phyloP scores from a whole-genome alignment of 2,797 vertebrate species.

The Microcaecilia unicolor region DNA sequence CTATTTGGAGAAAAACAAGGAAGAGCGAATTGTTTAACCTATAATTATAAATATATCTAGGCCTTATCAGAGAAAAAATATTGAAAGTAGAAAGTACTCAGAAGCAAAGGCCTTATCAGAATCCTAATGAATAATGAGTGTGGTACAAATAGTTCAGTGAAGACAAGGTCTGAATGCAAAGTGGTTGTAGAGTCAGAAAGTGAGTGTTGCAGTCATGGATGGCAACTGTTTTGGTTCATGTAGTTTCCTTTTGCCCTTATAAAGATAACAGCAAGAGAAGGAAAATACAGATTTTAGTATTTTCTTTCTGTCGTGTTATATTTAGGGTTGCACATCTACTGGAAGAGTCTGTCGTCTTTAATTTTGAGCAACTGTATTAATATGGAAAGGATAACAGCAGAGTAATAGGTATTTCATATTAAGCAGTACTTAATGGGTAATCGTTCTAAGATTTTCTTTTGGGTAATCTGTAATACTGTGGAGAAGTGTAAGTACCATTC shows the following conservation, averaged over 20 bases:
- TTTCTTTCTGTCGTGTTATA: not conserved
- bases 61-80: slow-evolving; percentile 4
- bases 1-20: slow-evolving; percentile 5
- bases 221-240: accelerated
- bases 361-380: not conserved
- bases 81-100: not conserved
- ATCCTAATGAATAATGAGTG: not conserved
- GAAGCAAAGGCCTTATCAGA: not conserved
- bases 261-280: not conserved
- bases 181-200: not conserved
- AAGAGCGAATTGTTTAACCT: slow-evolving; percentile 8
- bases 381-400: slow-evolving; percentile 7
- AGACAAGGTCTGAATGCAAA: not conserved
- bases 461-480: slow-evolving; percentile 12
- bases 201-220: accelerated
- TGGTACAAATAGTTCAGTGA: not conserved
- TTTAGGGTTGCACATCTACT: too few relatives aligned
- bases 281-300: not conserved
- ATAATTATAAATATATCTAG: slow-evolving; percentile 8
- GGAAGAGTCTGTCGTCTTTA: not conserved
- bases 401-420: slow-evolving; percentile 1
- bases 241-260: not conserved
- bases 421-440: slow-evolving; percentile 10
- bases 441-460: slow-evolving; percentile 7
- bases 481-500: not conserved